Evolutionary conservation across 2,113 vertebrate genomes (phyloP), one percentile per base, ranked within the genome.

Genomic region (Odocoileus virginianus): DNA sequence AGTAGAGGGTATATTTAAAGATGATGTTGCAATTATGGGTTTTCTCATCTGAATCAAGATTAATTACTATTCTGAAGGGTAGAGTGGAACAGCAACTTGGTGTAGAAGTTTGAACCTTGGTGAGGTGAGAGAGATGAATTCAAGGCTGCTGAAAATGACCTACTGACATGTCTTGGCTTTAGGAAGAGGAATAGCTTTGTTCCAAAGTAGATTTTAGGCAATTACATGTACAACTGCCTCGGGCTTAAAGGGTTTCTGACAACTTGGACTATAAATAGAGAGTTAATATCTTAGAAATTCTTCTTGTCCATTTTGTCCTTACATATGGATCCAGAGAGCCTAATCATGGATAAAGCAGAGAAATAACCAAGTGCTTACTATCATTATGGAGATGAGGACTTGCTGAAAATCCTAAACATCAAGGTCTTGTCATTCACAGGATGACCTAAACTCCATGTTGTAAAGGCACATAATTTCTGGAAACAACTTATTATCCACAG

Each of bases 1-100:
- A 89, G 21, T 54, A 82, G 50, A 96, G 28, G 54, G n/a, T 57
- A 82, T 43, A 85, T 92, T 97, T 94, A 87, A 87, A 97, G 47
- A 74, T 89, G 40, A 81, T 87, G 5, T 88, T 97, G 71, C 15
- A 97, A 36, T 94, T 87, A 81, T 50, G 58, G 25, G 52, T 28
- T 43, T 92, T 97, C 36, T 92, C 55, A 78, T 96, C 43, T 97
- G 74, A 94, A 86, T n/a, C 81, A 43, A 36, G 81, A 92, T 94
- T 92, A 94, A 92, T 92, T 87, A 52, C 33, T 94, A 91, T 90
- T 64, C 76, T 91, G 81, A 88, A 94, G 55, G 84, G 64, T 84
- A 50, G 30, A 57, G 64, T 60, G 45, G 90, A 97, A 64, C 19
- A 94, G 52, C 33, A 74, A 86, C 82, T 92, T 61, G 57, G 16